Conservation (phyloP, 1,140 invertebrate species). For the Leptinotarsa texana region DNA sequence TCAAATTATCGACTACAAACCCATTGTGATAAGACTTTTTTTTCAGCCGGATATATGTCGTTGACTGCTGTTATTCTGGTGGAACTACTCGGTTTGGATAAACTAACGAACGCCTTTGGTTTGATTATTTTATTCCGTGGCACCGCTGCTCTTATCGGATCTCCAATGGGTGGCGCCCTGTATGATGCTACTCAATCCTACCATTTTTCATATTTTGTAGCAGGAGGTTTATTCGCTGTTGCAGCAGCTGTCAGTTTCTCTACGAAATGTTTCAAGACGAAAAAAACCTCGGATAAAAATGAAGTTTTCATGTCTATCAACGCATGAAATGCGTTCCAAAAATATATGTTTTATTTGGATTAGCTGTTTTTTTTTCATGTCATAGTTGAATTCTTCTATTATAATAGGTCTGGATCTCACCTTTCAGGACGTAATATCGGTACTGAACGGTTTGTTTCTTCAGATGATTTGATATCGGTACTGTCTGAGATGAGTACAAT, state of each 20-base stretch:
- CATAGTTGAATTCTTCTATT: too few relatives aligned
- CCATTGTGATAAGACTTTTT: constrained; percentile 15
- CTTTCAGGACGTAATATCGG: too few relatives aligned
- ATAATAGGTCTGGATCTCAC: too few relatives aligned
- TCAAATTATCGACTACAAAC: not conserved
- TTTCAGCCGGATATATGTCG: constrained; percentile 92
- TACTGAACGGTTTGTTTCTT: too few relatives aligned
- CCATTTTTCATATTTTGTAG: constrained; percentile 88
- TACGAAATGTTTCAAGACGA: not conserved
- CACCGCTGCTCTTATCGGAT: constrained; percentile 83
- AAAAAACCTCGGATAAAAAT: not conserved
- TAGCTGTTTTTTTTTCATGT: too few relatives aligned
- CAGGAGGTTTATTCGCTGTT: constrained; percentile 83
- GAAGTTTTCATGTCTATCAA: constrained; percentile 7
- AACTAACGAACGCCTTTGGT: constrained; percentile 95
- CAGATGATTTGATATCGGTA: too few relatives aligned
- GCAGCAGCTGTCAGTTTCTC: constrained; percentile 81
- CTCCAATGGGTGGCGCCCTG: constrained; percentile 81
- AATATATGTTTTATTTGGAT: too few relatives aligned
- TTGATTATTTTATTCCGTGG: constrained; percentile 93
- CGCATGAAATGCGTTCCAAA: not conserved
- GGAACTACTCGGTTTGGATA: constrained; percentile 93
- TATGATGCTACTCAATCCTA: constrained; percentile 87
- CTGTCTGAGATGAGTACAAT: too few relatives aligned
- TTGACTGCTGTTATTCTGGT: constrained; percentile 97